These are phyloP conservation scores for Pyrrhura leucotis DNA, from an alignment of 2,797 vertebrate species.

Conservation along the genomic window DNA sequence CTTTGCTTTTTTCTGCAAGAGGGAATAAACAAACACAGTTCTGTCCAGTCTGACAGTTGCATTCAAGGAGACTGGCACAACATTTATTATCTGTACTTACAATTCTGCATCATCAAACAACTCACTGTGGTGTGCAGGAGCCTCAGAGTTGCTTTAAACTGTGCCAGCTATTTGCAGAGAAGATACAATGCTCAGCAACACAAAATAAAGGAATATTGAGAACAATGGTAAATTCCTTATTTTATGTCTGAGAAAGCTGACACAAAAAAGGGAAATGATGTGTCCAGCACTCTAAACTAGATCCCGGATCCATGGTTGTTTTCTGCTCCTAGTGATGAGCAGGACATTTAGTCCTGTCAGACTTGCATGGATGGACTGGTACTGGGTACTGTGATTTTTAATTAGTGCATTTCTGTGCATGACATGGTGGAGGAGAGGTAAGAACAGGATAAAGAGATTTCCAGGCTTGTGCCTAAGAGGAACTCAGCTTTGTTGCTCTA, in stretches of 20 bases:
- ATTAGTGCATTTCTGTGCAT: background rate
- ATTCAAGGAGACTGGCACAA: background rate
- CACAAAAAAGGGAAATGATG: background rate
- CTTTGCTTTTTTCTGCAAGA: background rate
- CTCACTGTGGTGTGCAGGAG: background rate
- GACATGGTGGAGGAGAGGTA: background rate
- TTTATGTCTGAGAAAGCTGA: background rate
- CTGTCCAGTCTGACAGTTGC: background rate
- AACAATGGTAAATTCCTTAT: background rate
- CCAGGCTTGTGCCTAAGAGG: background rate
- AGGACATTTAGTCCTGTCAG: background rate
- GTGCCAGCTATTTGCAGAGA: background rate
- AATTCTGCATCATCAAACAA: background rate
- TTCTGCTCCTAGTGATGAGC: background rate
- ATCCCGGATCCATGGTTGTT: background rate
- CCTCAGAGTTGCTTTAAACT: background rate
- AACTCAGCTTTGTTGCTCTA: background rate
- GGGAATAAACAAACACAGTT: background rate
- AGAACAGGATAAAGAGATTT: background rate
- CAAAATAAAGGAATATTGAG: background rate
- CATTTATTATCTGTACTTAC: background rate
- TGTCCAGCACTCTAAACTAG: background rate
- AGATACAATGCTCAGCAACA: background rate
- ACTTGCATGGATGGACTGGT: background rate
- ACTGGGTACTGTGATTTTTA: background rate